phyloP scores from a whole-genome alignment of 2,113 vertebrate species.

The Dicentrarchus labrax region DNA sequence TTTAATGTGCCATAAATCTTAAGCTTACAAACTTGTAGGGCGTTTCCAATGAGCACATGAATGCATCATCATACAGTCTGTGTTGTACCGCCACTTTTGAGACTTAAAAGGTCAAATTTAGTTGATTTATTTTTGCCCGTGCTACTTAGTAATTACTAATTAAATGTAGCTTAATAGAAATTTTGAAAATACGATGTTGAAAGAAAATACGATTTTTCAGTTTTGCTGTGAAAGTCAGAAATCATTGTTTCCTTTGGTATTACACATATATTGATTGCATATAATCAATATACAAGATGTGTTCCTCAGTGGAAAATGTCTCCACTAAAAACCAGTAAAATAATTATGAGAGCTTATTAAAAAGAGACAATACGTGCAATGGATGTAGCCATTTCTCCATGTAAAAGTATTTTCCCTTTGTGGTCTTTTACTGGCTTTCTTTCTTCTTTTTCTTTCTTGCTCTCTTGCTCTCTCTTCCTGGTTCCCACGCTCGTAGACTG shows the following conservation, averaged over 20 bases:
- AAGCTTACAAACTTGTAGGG: background rate
- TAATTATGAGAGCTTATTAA: background rate
- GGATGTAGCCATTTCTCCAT: background rate
- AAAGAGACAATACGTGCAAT: background rate
- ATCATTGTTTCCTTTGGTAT: background rate
- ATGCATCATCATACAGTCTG: background rate
- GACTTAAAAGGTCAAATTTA: background rate
- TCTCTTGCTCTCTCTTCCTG: slow-evolving; percentile 9
- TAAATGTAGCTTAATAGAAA: too few species aligned
- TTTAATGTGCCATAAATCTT: background rate
- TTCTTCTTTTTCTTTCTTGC: slow-evolving; percentile 10
- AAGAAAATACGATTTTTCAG: background rate
- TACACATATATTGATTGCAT: background rate
- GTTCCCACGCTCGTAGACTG: slow-evolving; percentile 63
- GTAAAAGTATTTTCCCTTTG: background rate
- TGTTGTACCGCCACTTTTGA: too few species aligned
- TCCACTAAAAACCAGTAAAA: background rate
- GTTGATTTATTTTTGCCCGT: background rate
- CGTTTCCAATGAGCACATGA: background rate
- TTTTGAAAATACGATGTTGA: too few species aligned
- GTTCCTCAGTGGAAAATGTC: background rate
- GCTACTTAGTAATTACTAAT: background rate
- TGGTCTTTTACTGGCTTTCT: background rate
- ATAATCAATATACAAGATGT: background rate
- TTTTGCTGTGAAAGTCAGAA: background rate